These are phyloP conservation scores for Lethrus apterus DNA, from an alignment of 1,140 invertebrate species.

Conservation along the genomic window DNA sequence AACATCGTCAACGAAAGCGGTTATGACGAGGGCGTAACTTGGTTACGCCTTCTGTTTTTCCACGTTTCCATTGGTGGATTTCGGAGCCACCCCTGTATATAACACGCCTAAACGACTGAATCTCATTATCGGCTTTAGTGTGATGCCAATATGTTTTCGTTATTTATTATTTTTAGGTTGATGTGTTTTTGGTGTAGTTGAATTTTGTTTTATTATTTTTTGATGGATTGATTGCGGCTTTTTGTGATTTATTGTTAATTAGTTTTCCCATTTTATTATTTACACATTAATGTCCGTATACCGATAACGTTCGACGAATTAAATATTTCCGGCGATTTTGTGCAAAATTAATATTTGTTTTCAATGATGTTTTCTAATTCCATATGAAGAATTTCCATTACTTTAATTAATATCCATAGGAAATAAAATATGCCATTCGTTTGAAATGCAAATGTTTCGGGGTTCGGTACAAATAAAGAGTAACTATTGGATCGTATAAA, in stretches of 20 bases:
- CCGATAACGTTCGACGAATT: too few species aligned
- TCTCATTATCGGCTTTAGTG: slow-evolving; percentile 34
- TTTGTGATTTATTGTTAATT: slow-evolving; percentile 15
- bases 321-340: too few species aligned
- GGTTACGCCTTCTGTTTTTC: slow-evolving; percentile 11
- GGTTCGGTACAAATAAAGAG: too few species aligned
- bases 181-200: slow-evolving; percentile 35
- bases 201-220: slow-evolving; percentile 39
- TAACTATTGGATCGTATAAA: too few species aligned
- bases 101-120: slow-evolving; percentile 27
- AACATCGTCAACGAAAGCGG: slow-evolving; percentile 17
- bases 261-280: too few species aligned
- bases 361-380: too few species aligned
- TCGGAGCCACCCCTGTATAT: slow-evolving; percentile 16
- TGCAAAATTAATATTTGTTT: too few species aligned
- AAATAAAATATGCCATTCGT: too few species aligned
- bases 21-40: slow-evolving; percentile 19
- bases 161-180: slow-evolving; percentile 37
- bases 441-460: too few species aligned
- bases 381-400: too few species aligned
- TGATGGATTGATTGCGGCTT: slow-evolving; percentile 33
- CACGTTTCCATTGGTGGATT: slow-evolving; percentile 18
- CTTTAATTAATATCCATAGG: too few species aligned
- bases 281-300: too few species aligned
- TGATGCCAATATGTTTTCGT: slow-evolving; percentile 38